Conservation (phyloP, 2,888 invertebrate genomes). For the Andrena bicolor region DNA sequence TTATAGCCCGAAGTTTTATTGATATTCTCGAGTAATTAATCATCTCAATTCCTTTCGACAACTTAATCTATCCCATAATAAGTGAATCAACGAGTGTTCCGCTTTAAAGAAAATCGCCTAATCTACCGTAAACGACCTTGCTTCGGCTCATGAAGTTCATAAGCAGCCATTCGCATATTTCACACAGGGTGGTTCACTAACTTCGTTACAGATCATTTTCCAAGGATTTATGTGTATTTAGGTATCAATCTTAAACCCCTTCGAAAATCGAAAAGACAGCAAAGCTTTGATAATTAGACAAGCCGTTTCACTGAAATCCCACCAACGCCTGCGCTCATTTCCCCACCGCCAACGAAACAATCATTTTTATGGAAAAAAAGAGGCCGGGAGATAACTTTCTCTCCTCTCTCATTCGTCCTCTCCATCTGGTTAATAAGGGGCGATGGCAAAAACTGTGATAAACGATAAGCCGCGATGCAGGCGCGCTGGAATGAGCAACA, state of each 20-base stretch:
- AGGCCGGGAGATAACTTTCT: background rate
- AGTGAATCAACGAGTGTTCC: background rate
- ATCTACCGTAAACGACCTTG: background rate
- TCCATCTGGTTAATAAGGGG: slow-evolving; percentile 16
- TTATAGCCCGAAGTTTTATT: background rate
- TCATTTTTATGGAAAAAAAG: background rate
- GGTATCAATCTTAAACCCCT: too few relatives aligned
- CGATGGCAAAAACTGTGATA: slow-evolving; percentile 29
- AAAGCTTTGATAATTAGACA: too few relatives aligned
- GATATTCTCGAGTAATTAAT: background rate
- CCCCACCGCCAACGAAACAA: background rate
- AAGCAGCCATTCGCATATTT: background rate
- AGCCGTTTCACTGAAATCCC: too few relatives aligned
- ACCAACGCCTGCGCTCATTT: background rate
- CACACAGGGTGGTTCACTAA: background rate
- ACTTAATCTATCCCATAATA: background rate
- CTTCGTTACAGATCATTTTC: background rate
- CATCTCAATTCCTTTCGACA: background rate
- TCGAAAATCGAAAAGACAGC: too few relatives aligned
- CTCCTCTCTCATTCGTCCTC: background rate
- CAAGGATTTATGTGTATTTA: too few relatives aligned
- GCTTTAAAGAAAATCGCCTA: background rate
- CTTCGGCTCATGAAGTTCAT: background rate
- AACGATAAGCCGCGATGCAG: slow-evolving; percentile 25
- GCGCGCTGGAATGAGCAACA: slow-evolving; percentile 19